Base-by-base conservation (phyloP, 2,888 invertebrate species). In the Cheilosia urbana region DNA sequence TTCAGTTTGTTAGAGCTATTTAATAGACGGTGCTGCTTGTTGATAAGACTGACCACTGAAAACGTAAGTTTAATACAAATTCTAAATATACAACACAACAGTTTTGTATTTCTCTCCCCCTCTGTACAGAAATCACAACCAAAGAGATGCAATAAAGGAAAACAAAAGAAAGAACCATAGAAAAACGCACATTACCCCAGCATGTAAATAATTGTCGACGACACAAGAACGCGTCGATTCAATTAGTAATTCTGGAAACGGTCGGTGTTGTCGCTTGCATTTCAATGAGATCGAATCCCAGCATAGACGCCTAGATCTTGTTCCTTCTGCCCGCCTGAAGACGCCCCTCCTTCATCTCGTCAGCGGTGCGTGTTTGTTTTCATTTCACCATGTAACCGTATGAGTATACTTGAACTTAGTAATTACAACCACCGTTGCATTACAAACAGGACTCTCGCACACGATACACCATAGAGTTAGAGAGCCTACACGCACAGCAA, bases 211-310 rank as follows among this genome's bases (percentile, higher is more conserved):
- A 87, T 83, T 83, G 83, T 83, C 75, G 83, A 84, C 80, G 85
- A 85, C 90, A 89, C 88, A 89, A 89, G 89, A 91, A 90, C 90
- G 91, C 91, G 91, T 91, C 91, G 91, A 90, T 91, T 91, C 91
- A 91, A 91, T 91, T 91, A 91, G 91, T 91, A 90, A 91, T 91
- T 91, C 91, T 89, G 89, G 90, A 91, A 90, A 91, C 91, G 90
- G 89, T 88, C 89, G 89, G 88, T 89, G 89, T 90, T 89, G 90
- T 89, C 88, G 90, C 89, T 89, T 91, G 91, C 90, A 91, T 91
- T 90, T 90, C 90, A 90, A 91, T 91, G 89, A 89, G 89, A 88
- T 88, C 82, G 87, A 87, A 88, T 88, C 89, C 89, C 89, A 82
- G 71, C 75, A 88, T 87, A 80, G 88, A 88, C 87, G 88, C 87